Evolutionary conservation across 2,797 vertebrate genomes (phyloP).

Genomic region (Mus spretus): DNA sequence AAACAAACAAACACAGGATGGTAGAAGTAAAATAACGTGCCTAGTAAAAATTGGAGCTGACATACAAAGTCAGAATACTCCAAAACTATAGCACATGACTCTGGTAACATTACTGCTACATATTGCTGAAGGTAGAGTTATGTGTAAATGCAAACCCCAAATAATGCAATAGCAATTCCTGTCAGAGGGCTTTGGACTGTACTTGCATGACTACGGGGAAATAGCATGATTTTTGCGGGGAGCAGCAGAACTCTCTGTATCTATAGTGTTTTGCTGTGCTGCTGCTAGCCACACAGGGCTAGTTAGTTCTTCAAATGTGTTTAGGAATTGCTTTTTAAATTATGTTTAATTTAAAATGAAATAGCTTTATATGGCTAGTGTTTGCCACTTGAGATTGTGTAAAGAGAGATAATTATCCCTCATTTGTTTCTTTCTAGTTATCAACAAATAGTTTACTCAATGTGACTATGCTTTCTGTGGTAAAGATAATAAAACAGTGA

Average conservation of each 20-base stretch:
- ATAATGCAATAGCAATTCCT: conserved; percentile 47
- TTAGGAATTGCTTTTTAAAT: conserved; percentile 52
- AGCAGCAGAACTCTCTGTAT: not conserved
- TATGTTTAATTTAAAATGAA: conserved; percentile 66
- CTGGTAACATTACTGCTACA: conserved; percentile 30
- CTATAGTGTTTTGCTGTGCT: conserved; percentile 11
- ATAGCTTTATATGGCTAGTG: conserved; percentile 26
- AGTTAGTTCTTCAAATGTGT: conserved; percentile 48
- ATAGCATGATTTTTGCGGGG: conserved; percentile 37
- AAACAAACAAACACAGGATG: not conserved
- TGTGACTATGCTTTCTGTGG: conserved; percentile 36
- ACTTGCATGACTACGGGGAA: conserved; percentile 39
- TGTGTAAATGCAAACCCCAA: conserved; percentile 48
- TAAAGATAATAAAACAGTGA: conserved; percentile 43
- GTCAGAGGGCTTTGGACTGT: conserved; percentile 54
- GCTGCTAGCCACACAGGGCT: not conserved
- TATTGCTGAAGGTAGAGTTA: conserved; percentile 54
- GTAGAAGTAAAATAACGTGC: conserved; percentile 52
- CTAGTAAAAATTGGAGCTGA: conserved; percentile 55
- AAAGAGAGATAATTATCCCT: not conserved
- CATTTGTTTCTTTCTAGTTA: conserved; percentile 59
- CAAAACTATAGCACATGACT: not conserved
- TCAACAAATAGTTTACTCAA: conserved; percentile 39
- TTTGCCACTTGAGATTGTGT: conserved; percentile 51
- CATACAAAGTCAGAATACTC: conserved; percentile 25